Evolutionary conservation across 2,888 invertebrate species (phyloP), one percentile per base, ranked within the genome.

Genomic region (Lithophane semibrunnea): DNA sequence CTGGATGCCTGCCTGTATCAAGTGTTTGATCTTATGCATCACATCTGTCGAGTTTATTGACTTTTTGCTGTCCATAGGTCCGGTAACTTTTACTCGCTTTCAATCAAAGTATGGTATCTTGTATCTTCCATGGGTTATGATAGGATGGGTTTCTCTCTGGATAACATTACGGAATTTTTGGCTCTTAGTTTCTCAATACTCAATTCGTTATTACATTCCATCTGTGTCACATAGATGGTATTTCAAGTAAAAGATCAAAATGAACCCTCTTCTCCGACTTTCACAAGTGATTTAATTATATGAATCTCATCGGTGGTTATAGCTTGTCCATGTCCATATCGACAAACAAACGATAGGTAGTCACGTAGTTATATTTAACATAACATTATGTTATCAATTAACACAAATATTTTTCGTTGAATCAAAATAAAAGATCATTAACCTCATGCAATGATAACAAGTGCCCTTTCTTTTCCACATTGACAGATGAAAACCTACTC

Each of bases 381-480:
- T 1, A 49, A 29, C 42, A 82, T 52, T 52, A 37, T 21, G 76
- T 44, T 82, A 76, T 67, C 79, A 67, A 44, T n/a, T 67, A 44
- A 64, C 58, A 65, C 37, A 73, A 70, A 81, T 64, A 66, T 70
- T 75, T 58, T 73, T 75, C 21, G 66, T 70, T 29, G 47, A 52
- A n/a, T 58, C n/a, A 72, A 82, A 82, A 73, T 68, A 71, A 80
- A 65, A 80, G 79, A 74, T 65, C 83, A 64, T 80, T 80, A 73
- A 80, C 83, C 86, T 80, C 70, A 1, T 68, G 29, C 10, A 61
- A 64, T 75, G 84, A 84, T 87, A 80, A 75, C 80, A 65, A 76
- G 42, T 54, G n/a, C 70, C 74, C 71, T 77, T 84, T 79, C 80
- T 86, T 80, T 60, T 12, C 18, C 21, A 18, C 24, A 49, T 24